A percentile compares a stretch with the other conserved stretches of the same genome.
These are phyloP conservation scores for Amyelois transitella DNA, from an alignment of 1,140 invertebrate species.

Conservation along the genomic window DNA sequence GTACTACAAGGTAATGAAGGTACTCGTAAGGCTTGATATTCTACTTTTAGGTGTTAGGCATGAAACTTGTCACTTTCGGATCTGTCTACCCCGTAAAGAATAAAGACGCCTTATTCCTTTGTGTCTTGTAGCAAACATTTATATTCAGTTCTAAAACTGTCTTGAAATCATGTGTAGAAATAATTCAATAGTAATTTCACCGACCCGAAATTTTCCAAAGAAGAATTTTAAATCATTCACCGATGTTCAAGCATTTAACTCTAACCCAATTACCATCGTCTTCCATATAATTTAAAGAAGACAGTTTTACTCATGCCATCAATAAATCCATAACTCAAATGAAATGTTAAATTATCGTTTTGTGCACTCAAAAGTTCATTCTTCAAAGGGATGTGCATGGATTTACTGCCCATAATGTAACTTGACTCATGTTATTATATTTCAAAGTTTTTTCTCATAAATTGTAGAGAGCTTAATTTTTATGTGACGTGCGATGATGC, in stretches of 20 bases:
- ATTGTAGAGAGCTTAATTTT: constrained; percentile 59
- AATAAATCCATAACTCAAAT: constrained; percentile 6
- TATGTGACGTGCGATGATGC: constrained; percentile 43
- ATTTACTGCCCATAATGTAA: constrained; percentile 56
- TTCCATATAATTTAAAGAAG: constrained; percentile 1
- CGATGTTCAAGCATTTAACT: neutral
- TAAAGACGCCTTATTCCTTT: no score
- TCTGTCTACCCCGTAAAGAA: no score
- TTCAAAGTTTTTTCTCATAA: constrained; percentile 61
- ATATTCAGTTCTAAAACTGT: no score
- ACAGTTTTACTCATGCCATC: constrained; percentile 5
- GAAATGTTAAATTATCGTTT: constrained; percentile 45
- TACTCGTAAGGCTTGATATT: no score
- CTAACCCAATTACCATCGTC: neutral
- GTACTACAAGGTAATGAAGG: no score
- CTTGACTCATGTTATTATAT: constrained; percentile 61
- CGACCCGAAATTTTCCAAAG: no score
- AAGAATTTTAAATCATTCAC: neutral
- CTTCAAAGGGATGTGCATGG: constrained; percentile 40
- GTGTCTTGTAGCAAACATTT: no score
- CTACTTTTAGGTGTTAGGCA: no score
- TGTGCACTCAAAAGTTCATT: constrained; percentile 30
- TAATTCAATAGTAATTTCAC: no score
- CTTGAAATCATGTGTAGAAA: no score
- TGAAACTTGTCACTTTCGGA: no score